Evolutionary conservation across 92 coral and sea anemone genomes (phyloP), one percentile per base, ranked within the genome.

Genomic region (Zoanthus sansibaricus): DNA sequence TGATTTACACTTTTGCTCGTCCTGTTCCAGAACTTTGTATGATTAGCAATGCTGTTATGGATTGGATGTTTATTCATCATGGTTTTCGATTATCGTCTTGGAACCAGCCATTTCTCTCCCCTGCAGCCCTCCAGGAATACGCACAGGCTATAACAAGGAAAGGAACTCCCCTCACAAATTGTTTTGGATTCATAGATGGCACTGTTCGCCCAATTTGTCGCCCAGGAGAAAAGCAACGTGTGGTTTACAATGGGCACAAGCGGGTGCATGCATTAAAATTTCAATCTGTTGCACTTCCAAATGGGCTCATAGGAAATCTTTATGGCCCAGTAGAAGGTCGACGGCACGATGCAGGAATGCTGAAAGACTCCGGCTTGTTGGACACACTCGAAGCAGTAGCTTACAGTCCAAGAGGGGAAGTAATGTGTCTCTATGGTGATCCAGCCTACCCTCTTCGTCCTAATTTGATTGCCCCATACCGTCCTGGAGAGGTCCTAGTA

Each of bases 11-110:
- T 16, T 61, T 61, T 61, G 68, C 68, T 17, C 87, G 92, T 70
- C 91, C 92, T 7, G 89, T 91, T 16, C 88, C 94, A 52, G 94
- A 91, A 58, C 84, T 91, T 25, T 54, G 92, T 59, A 54, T 92
- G 94, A 82, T 88, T 44, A 30, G 87, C 25, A 89, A 89, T 79
- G 75, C 75, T 15, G 88, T 89, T 2, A 85, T 92, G 51, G 94
- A 92, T 70, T 89, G 94, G 92, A 58, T 91, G 13, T 85, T 78
- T 66, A 78, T 56, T 15, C 16, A 12, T 13, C 90, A 88, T 58
- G 90, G 90, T 49, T 69, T 52, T 80, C 87, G 92, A 15, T 71
- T 92, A 44, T 72, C 92, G 30, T 86, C 92, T 18, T 91, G 92
- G 94, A 79, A 91, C 49, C 94, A 91, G 87, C 84, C 79, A 49